Evolutionary conservation across 2,113 vertebrate species (phyloP).

Genomic region (Peucedramus taeniatus): DNA sequence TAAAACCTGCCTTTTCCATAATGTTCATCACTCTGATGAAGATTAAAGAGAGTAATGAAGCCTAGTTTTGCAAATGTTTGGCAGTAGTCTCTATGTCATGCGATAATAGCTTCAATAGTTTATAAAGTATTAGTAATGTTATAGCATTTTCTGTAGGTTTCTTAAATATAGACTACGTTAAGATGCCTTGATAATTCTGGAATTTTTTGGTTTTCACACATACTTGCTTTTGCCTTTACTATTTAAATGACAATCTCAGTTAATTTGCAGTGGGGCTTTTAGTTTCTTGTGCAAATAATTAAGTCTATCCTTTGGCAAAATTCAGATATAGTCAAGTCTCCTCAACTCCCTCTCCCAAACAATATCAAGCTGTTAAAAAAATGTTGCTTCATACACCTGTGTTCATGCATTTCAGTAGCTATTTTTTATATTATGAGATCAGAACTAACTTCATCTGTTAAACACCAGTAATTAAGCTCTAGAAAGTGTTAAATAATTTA

Average conservation of each 20-base stretch:
- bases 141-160: not conserved
- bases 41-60: not conserved
- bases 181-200: not conserved
- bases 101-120: not conserved
- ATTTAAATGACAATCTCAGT: not conserved
- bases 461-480: not conserved
- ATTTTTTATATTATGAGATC: not conserved
- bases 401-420: not conserved
- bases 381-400: not conserved
- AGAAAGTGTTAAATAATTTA: not conserved
- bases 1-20: not conserved
- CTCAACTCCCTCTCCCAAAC: not conserved
- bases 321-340: not conserved
- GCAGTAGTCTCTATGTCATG: not conserved
- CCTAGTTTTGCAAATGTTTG: not conserved
- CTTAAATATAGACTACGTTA: not conserved
- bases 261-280: not conserved
- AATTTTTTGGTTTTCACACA: not conserved
- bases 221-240: not conserved
- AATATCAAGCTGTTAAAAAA: not conserved
- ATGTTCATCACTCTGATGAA: not conserved
- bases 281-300: not conserved
- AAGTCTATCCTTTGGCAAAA: not conserved
- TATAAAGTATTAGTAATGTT: not conserved
- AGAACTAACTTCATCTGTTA: not conserved